Base-by-base conservation (phyloP, 2,888 invertebrate genomes). In the Spisula solida region DNA sequence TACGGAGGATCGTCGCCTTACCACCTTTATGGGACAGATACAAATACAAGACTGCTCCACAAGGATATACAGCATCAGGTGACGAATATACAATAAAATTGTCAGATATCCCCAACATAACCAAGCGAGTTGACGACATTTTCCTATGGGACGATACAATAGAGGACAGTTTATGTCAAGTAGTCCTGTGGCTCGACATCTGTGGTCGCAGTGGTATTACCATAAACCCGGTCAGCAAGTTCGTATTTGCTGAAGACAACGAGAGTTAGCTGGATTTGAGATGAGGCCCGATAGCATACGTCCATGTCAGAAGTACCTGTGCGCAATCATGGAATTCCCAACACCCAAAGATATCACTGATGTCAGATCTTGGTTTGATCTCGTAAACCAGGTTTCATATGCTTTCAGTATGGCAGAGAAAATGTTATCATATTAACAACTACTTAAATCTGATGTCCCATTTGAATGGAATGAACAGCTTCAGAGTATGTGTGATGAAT, bases 241-340 rank as follows among this genome's bases (percentile, higher is more conserved):
- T 94, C 79, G 34, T 55, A 10, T 94, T 93, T 88, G 92, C 81
- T 12, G 18, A 80, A 51, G 88, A 89, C 34, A 87, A 85, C 1
- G 93, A 93, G 94, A 93, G 70, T 94, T 94, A 85, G 93, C 93
- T 6, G 93, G 93, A 8, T 94, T 94, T 78, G 91, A 91, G 55
- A 92, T 94, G 18, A 90, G 90, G 0, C 47, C 78, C 8, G 70
- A 86, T 70, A 89, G 31, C 70, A 91, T 94, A 14, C 86, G 91
- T 6, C 93, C 93, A 16, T 92, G 93, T 82, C 41, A 18, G n/a
- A 85, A 81, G 34, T 91, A 82, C 84, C n/a, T n/a, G 79, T 92
- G 0, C 86, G n/a, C n/a, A n/a, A n/a, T n/a, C n/a, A n/a, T n/a
- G n/a, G n/a, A n/a, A n/a, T n/a, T n/a, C n/a, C n/a, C n/a, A n/a